Evolutionary conservation across 2,888 invertebrate species (phyloP), one percentile per base, ranked within the genome.

Genomic region (Pristionchus entomophagus): DNA sequence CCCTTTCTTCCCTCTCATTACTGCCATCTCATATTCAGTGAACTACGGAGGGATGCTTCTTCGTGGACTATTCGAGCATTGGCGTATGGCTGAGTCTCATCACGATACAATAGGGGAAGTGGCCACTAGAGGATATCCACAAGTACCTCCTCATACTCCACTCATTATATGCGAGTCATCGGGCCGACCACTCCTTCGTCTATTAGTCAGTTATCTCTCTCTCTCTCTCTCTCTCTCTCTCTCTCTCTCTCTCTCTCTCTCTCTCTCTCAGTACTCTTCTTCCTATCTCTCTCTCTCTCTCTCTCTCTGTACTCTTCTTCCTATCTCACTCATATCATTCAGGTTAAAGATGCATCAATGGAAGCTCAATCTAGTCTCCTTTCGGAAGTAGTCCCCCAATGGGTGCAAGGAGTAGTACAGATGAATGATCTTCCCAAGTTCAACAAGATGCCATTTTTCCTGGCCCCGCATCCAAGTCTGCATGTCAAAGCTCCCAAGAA

Each of bases 101-200:
- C 51, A 51, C n/a, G 84, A 84, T 51, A 17, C 35, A 10, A 51
- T 62, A 38, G 41, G 45, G 10, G 87, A 86, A 38, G 87, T 84
- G 56, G 86, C 91, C 73, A 77, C 89, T 81, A 83, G 90, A 26
- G 89, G 91, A 59, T 92, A 88, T 94, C 98, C 98, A 94, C 96
- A 96, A 93, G 96, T 99, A 86, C 98, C 99, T 26, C 95, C 96
- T 86, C 98, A 99, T 94, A 99, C 98, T 17, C 99, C 99, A 0
- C 96, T 99, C 88, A 98, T 99, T 93, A 97, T 99, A 94, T 96
- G 96, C 94, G 98, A 99, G 95, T 96, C 97, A 87, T 97, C 97
- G 82, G 99, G 98, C 0, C 95, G 98, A 90, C 98, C 99, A 0
- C 95, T 99, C 88, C 97, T 99, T 93, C 95, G 99, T 14, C 73